Percentiles rank a stretch among this genome's conserved stretches.
Evolutionary conservation across 2,113 vertebrate species (phyloP).

Genomic region (Loxodonta africana): DNA sequence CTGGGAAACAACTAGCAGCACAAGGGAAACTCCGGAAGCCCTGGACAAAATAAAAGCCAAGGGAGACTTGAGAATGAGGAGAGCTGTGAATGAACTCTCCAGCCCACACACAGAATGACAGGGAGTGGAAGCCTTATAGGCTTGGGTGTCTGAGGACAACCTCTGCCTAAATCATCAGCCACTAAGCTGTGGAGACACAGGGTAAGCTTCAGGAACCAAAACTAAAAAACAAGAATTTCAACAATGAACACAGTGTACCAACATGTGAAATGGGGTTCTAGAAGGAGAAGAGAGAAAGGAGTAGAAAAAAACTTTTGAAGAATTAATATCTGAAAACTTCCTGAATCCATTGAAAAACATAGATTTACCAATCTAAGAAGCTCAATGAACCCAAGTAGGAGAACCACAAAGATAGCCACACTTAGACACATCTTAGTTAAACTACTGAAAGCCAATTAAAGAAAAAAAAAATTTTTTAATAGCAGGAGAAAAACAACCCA

Average conservation of each 20-base stretch:
- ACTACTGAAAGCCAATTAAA: not conserved
- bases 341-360: not conserved
- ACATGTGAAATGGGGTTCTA: not conserved
- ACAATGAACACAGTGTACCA: not conserved
- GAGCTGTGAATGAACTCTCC: not conserved
- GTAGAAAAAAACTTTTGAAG: not conserved
- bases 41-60: not conserved
- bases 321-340: not conserved
- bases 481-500: not conserved
- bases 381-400: not conserved
- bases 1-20: rapidly evolving
- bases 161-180: not conserved
- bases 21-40: not conserved
- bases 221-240: not conserved
- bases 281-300: not conserved
- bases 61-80: not conserved
- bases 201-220: not conserved
- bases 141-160: not conserved
- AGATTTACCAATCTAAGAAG: not conserved
- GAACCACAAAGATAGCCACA: not conserved
- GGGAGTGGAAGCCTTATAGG: not conserved
- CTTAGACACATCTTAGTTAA: not conserved
- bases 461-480: not conserved
- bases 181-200: not conserved
- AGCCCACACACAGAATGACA: not conserved